Conservation (phyloP, 2,113 vertebrate genomes). For the Microtus montanus region DNA sequence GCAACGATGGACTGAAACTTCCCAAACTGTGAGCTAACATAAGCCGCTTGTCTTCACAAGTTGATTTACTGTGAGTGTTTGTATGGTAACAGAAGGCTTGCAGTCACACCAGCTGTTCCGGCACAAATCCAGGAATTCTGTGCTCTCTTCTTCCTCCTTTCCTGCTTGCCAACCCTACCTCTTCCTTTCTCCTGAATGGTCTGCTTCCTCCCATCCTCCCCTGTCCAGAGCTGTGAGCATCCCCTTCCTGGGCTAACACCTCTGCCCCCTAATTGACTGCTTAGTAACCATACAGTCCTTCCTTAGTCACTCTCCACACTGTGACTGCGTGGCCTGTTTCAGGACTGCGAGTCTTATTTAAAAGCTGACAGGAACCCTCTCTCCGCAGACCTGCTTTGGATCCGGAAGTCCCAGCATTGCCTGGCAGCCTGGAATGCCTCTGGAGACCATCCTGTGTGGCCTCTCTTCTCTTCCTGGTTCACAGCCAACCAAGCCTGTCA, state of each 20-base stretch:
- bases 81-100: not conserved
- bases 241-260: not conserved
- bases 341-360: not conserved
- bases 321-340: not conserved
- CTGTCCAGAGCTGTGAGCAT: not conserved
- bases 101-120: not conserved
- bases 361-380: not conserved
- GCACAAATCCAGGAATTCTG: not conserved
- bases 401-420: not conserved
- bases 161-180: not conserved
- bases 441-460: not conserved
- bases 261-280: not conserved
- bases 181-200: not conserved
- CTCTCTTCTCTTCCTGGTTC: not conserved
- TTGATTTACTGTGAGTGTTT: not conserved
- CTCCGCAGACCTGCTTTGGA: not conserved
- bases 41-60: not conserved
- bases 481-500: not conserved
- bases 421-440: no score
- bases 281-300: not conserved
- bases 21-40: not conserved
- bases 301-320: not conserved
- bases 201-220: not conserved
- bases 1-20: not conserved
- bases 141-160: not conserved